Conservation (phyloP, 2,797 vertebrate species). For the Myotis vivesi region DNA sequence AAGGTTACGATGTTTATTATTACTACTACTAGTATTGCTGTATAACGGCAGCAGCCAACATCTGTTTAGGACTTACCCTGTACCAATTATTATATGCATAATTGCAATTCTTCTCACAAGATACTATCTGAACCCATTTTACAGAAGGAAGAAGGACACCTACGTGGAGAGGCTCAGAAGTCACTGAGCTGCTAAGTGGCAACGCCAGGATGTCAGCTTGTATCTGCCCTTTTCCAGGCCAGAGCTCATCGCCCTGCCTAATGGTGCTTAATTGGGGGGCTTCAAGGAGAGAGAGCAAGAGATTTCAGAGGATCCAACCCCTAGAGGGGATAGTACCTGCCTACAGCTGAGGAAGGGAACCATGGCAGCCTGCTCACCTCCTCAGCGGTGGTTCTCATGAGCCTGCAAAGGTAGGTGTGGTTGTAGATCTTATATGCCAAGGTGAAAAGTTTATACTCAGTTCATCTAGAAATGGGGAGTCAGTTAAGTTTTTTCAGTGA, state of each 20-base stretch:
- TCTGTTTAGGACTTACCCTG: background rate
- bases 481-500: slow-evolving; percentile 47
- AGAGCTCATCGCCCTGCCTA: background rate
- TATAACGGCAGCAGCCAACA: background rate
- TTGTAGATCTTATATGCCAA: background rate
- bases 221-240: background rate
- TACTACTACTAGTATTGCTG: background rate
- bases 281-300: background rate
- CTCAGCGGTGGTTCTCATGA: background rate
- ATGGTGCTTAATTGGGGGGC: background rate
- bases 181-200: background rate
- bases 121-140: background rate
- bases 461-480: slow-evolving; percentile 45
- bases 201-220: background rate
- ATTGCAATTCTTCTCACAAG: background rate
- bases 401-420: background rate
- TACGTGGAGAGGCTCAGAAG: background rate
- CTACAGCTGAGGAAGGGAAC: background rate
- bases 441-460: slow-evolving; percentile 35
- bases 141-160: background rate
- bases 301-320: background rate
- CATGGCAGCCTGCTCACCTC: fast-evolving
- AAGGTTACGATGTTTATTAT: background rate
- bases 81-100: background rate
- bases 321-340: background rate